Conservation (phyloP, 2,888 invertebrate genomes). For the Eupithecia subumbrata region DNA sequence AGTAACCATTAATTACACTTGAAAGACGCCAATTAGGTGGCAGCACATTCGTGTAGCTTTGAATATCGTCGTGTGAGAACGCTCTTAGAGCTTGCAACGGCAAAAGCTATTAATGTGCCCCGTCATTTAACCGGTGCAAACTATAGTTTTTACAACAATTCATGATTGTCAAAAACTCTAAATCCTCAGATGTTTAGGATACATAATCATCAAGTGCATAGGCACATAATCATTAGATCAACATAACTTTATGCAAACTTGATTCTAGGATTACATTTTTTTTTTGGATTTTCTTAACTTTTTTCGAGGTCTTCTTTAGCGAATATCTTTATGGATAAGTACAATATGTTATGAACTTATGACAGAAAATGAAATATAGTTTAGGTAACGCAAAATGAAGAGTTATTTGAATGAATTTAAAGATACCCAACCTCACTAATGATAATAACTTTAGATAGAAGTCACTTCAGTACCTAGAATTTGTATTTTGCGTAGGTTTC, state of each 20-base stretch:
- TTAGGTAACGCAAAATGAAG: slow-evolving; percentile 68
- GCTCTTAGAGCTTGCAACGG: slow-evolving; percentile 56
- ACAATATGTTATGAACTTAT: slow-evolving; percentile 80
- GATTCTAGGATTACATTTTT: slow-evolving; percentile 67
- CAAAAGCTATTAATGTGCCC: slow-evolving; percentile 55
- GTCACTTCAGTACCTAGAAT: slow-evolving; percentile 56
- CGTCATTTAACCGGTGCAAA: slow-evolving; percentile 55
- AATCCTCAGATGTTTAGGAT: slow-evolving; percentile 68
- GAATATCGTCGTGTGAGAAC: not conserved
- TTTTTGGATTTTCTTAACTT: slow-evolving; percentile 69
- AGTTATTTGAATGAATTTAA: slow-evolving; percentile 70
- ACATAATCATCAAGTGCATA: slow-evolving; percentile 69
- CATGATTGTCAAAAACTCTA: slow-evolving; percentile 55
- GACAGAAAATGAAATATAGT: slow-evolving; percentile 68
- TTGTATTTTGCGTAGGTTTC: slow-evolving; percentile 34
- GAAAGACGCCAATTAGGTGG: not conserved
- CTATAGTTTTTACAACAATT: slow-evolving; percentile 57
- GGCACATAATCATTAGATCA: slow-evolving; percentile 79
- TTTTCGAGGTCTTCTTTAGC: slow-evolving; percentile 75
- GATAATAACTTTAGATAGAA: slow-evolving; percentile 60
- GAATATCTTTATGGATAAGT: slow-evolving; percentile 82
- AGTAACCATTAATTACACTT: not conserved
- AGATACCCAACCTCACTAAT: slow-evolving; percentile 76
- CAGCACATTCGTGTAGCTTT: not conserved
- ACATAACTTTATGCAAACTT: slow-evolving; percentile 81